Evolutionary conservation across 2,888 invertebrate species (phyloP).

Genomic region (Anarsia innoxiella): DNA sequence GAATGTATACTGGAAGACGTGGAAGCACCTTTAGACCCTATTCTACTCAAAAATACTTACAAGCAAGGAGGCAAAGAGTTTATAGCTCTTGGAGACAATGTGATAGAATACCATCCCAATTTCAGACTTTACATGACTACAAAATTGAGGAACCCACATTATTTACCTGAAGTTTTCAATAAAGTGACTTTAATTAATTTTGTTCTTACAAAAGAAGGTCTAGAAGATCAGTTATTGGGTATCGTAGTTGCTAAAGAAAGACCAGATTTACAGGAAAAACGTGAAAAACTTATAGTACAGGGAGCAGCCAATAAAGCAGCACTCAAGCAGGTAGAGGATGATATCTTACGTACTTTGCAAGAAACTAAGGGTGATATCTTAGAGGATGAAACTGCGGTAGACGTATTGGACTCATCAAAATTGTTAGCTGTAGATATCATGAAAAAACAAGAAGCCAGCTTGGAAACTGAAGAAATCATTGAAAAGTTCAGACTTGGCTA

Average conservation of each 20-base stretch:
- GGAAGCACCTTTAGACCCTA: slow-evolving; percentile 85
- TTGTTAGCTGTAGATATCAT: slow-evolving; percentile 85
- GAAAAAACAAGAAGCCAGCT: slow-evolving; percentile 85
- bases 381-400: slow-evolving; percentile 92
- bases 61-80: slow-evolving; percentile 83
- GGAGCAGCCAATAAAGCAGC: slow-evolving; percentile 87
- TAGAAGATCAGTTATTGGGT: slow-evolving; percentile 88
- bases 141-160: slow-evolving; percentile 89
- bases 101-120: slow-evolving; percentile 83
- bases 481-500: slow-evolving; percentile 85
- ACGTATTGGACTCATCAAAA: slow-evolving; percentile 91
- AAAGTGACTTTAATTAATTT: slow-evolving; percentile 90
- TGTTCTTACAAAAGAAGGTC: slow-evolving; percentile 85
- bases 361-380: slow-evolving; percentile 90
- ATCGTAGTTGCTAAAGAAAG: slow-evolving; percentile 90
- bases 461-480: slow-evolving; percentile 85
- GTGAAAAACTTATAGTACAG: slow-evolving; percentile 85
- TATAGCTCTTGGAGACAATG: slow-evolving; percentile 85
- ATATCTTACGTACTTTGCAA: slow-evolving; percentile 88
- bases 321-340: slow-evolving; percentile 90
- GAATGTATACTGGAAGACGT: slow-evolving; percentile 86
- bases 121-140: slow-evolving; percentile 89
- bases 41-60: slow-evolving; percentile 83
- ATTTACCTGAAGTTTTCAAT: slow-evolving; percentile 87
- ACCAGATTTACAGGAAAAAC: slow-evolving; percentile 87